Conservation (phyloP, 2,113 vertebrate species). For the Chaetura pelagica region DNA sequence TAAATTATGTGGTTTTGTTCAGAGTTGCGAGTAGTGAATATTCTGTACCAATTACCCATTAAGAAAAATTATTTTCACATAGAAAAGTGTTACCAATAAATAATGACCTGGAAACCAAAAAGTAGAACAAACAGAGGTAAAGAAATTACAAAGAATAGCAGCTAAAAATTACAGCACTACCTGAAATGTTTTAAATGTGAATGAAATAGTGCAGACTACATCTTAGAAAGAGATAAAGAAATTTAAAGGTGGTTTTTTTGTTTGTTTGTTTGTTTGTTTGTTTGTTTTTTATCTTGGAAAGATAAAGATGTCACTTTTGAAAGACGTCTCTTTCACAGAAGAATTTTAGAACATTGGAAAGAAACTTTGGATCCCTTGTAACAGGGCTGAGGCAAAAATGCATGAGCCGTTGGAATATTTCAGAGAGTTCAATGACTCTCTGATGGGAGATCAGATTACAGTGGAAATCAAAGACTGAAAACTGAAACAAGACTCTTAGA, state of each 20-base stretch:
- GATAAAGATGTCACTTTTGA: not conserved
- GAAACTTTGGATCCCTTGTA: not conserved
- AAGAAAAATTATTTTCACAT: not conserved
- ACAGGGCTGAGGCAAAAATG: not conserved
- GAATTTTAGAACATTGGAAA: not conserved
- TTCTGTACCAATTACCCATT: not conserved
- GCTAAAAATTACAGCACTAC: not conserved
- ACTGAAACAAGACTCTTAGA: conserved; percentile 7
- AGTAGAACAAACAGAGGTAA: not conserved
- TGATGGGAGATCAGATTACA: not conserved
- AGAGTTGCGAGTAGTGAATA: not conserved
- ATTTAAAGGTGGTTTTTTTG: not conserved
- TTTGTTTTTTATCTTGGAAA: conserved; percentile 14
- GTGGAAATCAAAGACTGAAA: conserved; percentile 16
- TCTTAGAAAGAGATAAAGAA: not conserved
- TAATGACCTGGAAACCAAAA: not conserved
- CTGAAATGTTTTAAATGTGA: not conserved
- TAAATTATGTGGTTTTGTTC: not conserved
- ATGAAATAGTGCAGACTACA: not conserved
- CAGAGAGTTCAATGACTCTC: not conserved
- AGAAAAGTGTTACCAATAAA: not conserved
- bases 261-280: no score
- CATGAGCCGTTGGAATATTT: not conserved
- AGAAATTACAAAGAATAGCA: not conserved
- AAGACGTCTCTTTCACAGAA: not conserved